Evolutionary conservation across 1,140 invertebrate genomes (phyloP).

Genomic region (Lepidurus arcticus): DNA sequence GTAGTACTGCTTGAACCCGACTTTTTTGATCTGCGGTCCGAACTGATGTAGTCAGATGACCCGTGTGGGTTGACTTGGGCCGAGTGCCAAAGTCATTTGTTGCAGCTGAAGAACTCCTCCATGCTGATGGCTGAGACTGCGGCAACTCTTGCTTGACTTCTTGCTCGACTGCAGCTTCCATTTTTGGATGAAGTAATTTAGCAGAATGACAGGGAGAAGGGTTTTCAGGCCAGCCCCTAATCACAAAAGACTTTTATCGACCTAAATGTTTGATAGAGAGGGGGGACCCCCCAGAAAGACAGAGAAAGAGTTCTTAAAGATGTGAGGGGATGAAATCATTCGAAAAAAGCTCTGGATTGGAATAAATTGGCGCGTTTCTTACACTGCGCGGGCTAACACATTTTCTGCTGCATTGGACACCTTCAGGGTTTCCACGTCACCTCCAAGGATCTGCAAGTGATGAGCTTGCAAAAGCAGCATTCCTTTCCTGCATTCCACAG

Average conservation of each 20-base stretch:
- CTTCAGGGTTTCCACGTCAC: slow-evolving; percentile 62
- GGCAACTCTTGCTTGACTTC: slow-evolving; percentile 17
- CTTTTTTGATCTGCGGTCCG: neutral
- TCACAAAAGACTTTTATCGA: slow-evolving; percentile 19
- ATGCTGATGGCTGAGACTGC: neutral
- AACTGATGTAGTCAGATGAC: neutral
- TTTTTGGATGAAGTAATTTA: neutral
- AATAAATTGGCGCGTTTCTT: slow-evolving; percentile 38
- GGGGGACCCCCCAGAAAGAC: neutral
- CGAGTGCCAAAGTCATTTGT: slow-evolving; percentile 19
- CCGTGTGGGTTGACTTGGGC: slow-evolving; percentile 10
- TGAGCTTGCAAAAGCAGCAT: slow-evolving; percentile 59
- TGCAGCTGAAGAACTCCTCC: slow-evolving; percentile 3
- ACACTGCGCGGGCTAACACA: slow-evolving; percentile 55
- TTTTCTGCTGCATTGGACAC: slow-evolving; percentile 56
- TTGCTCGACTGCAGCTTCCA: slow-evolving; percentile 14
- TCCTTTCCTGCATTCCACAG: slow-evolving; percentile 61
- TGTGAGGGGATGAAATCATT: neutral
- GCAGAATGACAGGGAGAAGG: neutral
- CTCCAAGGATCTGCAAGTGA: slow-evolving; percentile 61
- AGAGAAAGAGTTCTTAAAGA: neutral
- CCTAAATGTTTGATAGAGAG: neutral
- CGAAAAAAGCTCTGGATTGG: neutral
- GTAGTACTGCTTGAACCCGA: neutral
- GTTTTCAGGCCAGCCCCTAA: slow-evolving; percentile 15